Evolutionary conservation across 2,888 invertebrate species (phyloP).

Genomic region (Machimus atricapillus): DNA sequence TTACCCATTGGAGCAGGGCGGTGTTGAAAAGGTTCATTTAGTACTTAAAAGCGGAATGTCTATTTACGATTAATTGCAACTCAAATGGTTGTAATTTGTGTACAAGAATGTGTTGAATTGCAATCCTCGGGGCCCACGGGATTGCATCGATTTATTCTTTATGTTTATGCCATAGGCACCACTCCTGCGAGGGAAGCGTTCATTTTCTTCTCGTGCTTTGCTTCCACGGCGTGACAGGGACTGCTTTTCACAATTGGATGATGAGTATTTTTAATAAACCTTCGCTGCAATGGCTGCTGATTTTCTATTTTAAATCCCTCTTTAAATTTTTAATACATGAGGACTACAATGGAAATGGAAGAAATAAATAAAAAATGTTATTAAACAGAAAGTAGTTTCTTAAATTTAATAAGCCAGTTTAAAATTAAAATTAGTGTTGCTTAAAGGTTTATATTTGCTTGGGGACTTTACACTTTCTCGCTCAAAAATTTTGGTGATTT

Average conservation of each 20-base stretch:
- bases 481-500: no score
- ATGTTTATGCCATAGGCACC: not conserved
- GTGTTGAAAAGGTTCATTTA: slow-evolving; percentile 14
- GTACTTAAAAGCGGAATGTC: not conserved
- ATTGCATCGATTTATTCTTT: not conserved
- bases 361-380: not conserved
- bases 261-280: not conserved
- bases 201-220: not conserved
- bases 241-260: not conserved
- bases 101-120: slow-evolving; percentile 4
- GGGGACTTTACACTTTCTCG: no score
- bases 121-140: slow-evolving; percentile 12
- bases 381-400: not conserved
- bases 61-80: slow-evolving; percentile 37
- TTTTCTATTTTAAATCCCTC: not conserved
- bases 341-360: not conserved
- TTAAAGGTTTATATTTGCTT: no score
- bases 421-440: no score
- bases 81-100: slow-evolving; percentile 36
- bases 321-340: not conserved
- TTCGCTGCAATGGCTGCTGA: not conserved
- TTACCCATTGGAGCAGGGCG: not conserved
- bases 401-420: no score
- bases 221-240: not conserved
- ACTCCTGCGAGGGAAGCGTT: not conserved